Base-by-base conservation (phyloP, 2,797 vertebrate genomes). In the Sphenodon punctatus region DNA sequence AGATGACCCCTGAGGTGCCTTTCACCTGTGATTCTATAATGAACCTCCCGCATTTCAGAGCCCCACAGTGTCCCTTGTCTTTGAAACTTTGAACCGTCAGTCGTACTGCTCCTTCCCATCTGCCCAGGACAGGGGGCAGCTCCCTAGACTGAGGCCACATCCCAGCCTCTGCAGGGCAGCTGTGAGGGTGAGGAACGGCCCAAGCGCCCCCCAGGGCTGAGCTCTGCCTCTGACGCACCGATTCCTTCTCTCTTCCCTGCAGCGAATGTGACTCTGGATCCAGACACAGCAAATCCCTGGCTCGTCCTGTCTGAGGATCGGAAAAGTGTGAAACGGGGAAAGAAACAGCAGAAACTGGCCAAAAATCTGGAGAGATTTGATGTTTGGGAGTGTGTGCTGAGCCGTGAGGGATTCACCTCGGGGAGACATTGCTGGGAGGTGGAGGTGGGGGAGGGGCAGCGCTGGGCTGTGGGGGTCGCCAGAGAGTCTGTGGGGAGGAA, bases 251-350 rank as follows among this genome's bases (percentile, higher is more conserved):
- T 14, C 38, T 45, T 25, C n/a, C 43, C 27, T 68, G 20, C 67
- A 83, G 81, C 67, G n/a, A 55, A 73, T 8, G 48, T 72, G 43
- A 78, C 55, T 27, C 55, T 83, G 49, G 74, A 83, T 30, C 65
- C 63, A 34, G 81, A 78, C 17, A 83, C 74, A 1, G 81, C 81
- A n/a, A 71, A 83, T n/a, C 81, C 81, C 15, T 68, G 78, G 53
- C 53, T 83, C 16, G 46, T 83, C 5, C 46, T 83, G 41, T 83
- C 81, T 7, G 68, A 38, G 32, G 81, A 83, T 34, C 38, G 48
- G 10, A 78, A 83, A 61, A 74, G 53, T 15, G 74, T 75, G 3
- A 67, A 67, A 49, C 71, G 67, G 58, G 79, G 64, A 4, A 25
- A 48, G 19, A 74, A 46, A 22, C 13, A 38, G 15, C 59, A 48